Evolutionary conservation across 2,113 vertebrate genomes (phyloP).

Genomic region (Pelecanus crispus): DNA sequence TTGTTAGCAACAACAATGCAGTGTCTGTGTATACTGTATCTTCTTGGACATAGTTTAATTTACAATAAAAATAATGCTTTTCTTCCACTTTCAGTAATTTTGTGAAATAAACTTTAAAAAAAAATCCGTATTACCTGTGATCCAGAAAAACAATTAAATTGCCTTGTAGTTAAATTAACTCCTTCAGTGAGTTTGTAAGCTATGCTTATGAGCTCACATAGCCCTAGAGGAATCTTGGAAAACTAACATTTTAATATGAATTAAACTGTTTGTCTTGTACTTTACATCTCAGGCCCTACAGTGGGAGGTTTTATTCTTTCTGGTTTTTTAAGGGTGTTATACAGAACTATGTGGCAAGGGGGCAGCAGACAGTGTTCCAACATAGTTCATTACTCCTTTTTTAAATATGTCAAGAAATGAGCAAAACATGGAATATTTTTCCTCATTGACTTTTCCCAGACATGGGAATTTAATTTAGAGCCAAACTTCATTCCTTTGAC

Average conservation of each 20-base stretch:
- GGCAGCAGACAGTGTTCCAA: background rate
- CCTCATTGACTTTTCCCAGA: background rate
- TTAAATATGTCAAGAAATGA: background rate
- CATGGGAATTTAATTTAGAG: background rate
- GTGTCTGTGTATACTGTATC: background rate
- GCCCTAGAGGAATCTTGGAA: background rate
- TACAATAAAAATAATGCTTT: background rate
- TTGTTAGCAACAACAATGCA: background rate
- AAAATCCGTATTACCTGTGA: background rate
- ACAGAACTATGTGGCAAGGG: background rate
- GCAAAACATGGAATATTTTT: background rate
- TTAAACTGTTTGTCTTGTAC: background rate
- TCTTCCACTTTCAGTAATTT: background rate
- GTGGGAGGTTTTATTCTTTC: background rate
- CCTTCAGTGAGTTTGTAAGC: background rate
- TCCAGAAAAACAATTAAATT: background rate
- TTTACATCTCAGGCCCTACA: background rate
- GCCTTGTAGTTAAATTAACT: background rate
- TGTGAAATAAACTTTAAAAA: background rate
- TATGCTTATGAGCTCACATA: background rate
- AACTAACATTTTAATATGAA: background rate
- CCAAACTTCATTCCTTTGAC: background rate
- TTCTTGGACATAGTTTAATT: background rate
- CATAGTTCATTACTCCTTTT: background rate
- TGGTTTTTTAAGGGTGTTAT: background rate